A percentile compares a stretch with the other conserved stretches of the same genome.
Evolutionary conservation across 2,888 invertebrate species (phyloP).

Genomic region (Lithosia quadra): DNA sequence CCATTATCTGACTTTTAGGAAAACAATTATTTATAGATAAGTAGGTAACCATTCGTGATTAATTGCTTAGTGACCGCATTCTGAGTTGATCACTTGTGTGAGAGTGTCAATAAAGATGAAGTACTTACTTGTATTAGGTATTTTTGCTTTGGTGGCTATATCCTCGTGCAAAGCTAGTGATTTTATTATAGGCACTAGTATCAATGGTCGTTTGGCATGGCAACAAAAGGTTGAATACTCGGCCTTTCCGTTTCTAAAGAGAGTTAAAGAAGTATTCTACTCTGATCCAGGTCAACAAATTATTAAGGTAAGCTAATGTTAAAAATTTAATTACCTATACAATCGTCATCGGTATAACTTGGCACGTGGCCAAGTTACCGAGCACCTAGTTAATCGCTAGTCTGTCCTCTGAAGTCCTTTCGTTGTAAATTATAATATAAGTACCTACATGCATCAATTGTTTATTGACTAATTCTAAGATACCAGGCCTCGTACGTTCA

Average conservation of each 20-base stretch:
- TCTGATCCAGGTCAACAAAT: slow-evolving; percentile 65
- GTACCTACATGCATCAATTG: too few relatives aligned
- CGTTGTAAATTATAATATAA: too few relatives aligned
- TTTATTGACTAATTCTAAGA: too few relatives aligned
- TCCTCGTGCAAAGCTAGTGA: slow-evolving; percentile 62
- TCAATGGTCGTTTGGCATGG: slow-evolving; percentile 64
- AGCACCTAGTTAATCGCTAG: too few relatives aligned
- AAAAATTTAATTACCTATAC: too few relatives aligned
- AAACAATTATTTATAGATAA: background rate
- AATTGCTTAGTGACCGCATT: background rate
- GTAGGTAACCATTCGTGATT: slow-evolving; percentile 1
- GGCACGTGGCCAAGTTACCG: too few relatives aligned
- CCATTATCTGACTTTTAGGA: slow-evolving; percentile 9
- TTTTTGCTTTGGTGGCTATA: slow-evolving; percentile 54
- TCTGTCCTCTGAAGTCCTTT: too few relatives aligned
- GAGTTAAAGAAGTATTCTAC: slow-evolving; percentile 74
- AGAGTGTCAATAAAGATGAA: slow-evolving; percentile 57
- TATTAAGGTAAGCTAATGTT: slow-evolving; percentile 36
- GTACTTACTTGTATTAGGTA: slow-evolving; percentile 54
- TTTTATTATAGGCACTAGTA: slow-evolving; percentile 68
- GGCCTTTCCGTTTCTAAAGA: slow-evolving; percentile 70
- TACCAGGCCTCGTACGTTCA: too few relatives aligned
- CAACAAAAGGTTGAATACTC: slow-evolving; percentile 71
- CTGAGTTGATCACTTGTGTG: slow-evolving; percentile 8
- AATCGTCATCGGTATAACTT: too few relatives aligned